A percentile compares a stretch with the other conserved stretches of the same genome.
These are phyloP conservation scores for Peromyscus eremicus DNA, from an alignment of 2,797 vertebrate species.

Conservation along the genomic window DNA sequence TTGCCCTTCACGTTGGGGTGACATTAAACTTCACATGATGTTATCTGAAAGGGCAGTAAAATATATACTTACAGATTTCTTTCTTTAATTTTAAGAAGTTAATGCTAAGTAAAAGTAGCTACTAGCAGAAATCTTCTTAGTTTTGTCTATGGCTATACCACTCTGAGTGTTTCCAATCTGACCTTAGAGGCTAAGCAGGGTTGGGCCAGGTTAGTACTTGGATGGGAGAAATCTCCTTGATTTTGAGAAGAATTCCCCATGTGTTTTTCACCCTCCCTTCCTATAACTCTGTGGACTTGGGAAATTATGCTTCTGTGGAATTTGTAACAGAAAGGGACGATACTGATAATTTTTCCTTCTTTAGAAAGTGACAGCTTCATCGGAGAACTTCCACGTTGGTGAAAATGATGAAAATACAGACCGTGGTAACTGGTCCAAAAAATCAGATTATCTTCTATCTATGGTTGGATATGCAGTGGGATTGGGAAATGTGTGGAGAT, in stretches of 20 bases:
- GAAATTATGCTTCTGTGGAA: constrained; percentile 42
- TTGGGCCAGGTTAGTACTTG: neutral
- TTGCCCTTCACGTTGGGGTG: neutral
- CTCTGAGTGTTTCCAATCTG: neutral
- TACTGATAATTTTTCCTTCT: constrained; percentile 66
- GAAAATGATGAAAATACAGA: constrained; percentile 89
- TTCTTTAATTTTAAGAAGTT: neutral
- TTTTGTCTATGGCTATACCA: neutral
- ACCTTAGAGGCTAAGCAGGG: neutral
- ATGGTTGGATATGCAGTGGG: constrained; percentile 97
- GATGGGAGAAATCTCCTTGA: neutral
- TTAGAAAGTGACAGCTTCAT: constrained; percentile 84
- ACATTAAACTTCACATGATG: constrained; percentile 15
- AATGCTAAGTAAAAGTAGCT: constrained; percentile 1
- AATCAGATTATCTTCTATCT: constrained; percentile 96
- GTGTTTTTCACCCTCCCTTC: neutral
- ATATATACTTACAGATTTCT: neutral
- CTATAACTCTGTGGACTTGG: neutral
- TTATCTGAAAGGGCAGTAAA: neutral
- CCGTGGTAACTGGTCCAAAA: constrained; percentile 95
- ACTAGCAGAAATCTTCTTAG: neutral
- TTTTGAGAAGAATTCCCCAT: neutral
- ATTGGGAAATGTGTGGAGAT: constrained; percentile 98
- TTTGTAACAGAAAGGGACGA: neutral
- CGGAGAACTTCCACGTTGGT: constrained; percentile 81